These are phyloP conservation scores for Teleopsis dalmanni DNA, from an alignment of 1,140 invertebrate genomes.

Conservation along the genomic window DNA sequence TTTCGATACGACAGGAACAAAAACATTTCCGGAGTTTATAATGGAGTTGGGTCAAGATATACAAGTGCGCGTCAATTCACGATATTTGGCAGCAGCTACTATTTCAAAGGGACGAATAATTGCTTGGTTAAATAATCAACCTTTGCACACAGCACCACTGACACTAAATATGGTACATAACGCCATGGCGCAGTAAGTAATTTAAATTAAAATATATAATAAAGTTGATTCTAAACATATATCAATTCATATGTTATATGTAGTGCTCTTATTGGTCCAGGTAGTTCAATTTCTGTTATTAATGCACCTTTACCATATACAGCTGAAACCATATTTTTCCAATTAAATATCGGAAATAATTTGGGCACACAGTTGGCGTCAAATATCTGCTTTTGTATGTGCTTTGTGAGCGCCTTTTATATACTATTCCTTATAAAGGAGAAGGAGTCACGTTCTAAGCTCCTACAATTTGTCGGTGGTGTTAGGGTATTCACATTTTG, in stretches of 20 bases:
- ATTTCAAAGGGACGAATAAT: conserved; percentile 43
- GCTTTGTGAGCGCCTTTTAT: conserved; percentile 67
- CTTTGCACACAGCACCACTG: conserved; percentile 61
- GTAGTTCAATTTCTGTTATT: conserved; percentile 49
- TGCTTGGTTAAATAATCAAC: conserved; percentile 58
- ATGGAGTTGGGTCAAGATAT: conserved; percentile 19
- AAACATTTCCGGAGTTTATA: conserved; percentile 18
- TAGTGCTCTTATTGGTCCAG: conserved; percentile 21
- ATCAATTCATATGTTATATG: neutral
- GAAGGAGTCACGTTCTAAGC: conserved; percentile 48
- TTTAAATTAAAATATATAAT: no score
- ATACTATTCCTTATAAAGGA: conserved; percentile 57
- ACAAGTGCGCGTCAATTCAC: conserved; percentile 26
- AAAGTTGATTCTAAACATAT: neutral
- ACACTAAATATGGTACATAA: conserved; percentile 56
- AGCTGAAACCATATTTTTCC: conserved; percentile 22
- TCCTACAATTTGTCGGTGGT: conserved; percentile 63
- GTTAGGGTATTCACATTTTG: conserved; percentile 65
- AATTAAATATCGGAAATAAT: conserved; percentile 48
- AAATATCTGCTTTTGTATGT: conserved; percentile 59
- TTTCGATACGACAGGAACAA: conserved; percentile 1
- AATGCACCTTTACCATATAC: conserved; percentile 63
- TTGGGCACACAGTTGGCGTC: conserved; percentile 57
- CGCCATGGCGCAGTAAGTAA: conserved; percentile 47
- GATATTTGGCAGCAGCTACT: conserved; percentile 39